A percentile compares a stretch with the other conserved stretches of the same genome.
Evolutionary conservation across 2,888 invertebrate species (phyloP).

Genomic region (Barypeithes pellucidus): DNA sequence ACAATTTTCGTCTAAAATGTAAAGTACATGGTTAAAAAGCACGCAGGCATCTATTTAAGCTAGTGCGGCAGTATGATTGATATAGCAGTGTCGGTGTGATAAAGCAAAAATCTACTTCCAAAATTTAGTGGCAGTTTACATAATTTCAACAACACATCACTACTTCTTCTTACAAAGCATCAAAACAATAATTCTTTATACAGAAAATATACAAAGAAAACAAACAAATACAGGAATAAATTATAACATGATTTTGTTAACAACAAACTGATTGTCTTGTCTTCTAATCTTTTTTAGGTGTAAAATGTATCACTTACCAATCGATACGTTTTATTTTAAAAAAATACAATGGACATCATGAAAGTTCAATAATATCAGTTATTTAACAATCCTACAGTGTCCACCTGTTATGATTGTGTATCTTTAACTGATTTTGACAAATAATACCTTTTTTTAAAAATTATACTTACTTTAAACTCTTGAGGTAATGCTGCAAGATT

Average conservation of each 20-base stretch:
- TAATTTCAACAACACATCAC: no score
- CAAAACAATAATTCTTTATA: not conserved
- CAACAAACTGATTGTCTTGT: no score
- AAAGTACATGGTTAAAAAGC: not conserved
- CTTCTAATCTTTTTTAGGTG: no score
- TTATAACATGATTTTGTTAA: not conserved
- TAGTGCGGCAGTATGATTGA: no score
- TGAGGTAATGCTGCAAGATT: constrained; percentile 86
- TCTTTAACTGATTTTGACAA: no score
- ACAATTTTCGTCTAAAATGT: constrained; percentile 88
- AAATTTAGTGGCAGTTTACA: not conserved
- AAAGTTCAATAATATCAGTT: no score
- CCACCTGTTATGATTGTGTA: no score
- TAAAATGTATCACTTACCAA: no score
- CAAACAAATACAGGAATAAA: not conserved
- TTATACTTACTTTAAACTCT: constrained; percentile 84
- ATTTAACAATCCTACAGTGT: no score
- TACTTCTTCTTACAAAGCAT: not conserved
- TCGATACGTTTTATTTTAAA: no score
- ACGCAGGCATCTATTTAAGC: not conserved
- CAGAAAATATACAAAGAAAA: not conserved
- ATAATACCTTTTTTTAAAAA: constrained; percentile 1
- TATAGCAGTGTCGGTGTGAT: no score
- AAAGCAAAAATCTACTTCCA: not conserved
- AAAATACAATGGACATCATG: no score